These are phyloP conservation scores for Oxytorus armatus DNA, from an alignment of 2,888 invertebrate genomes.

Conservation along the genomic window DNA sequence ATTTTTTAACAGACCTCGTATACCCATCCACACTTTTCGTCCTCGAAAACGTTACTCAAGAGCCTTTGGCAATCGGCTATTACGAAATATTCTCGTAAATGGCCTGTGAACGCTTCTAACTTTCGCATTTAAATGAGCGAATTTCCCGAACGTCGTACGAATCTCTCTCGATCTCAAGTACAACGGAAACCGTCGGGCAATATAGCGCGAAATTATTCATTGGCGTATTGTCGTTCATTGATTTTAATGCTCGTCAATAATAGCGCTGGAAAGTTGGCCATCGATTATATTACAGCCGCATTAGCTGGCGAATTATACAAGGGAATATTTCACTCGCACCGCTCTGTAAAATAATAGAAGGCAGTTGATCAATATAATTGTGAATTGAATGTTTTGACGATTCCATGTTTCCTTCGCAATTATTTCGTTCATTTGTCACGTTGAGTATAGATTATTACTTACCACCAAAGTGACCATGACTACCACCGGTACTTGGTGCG, in stretches of 20 bases:
- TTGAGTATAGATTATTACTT: background rate
- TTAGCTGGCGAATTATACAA: background rate
- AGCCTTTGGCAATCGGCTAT: too few species aligned
- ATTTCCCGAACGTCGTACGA: constrained; percentile 20
- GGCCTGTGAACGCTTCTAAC: too few species aligned
- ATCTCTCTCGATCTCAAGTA: constrained; percentile 1
- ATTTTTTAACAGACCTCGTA: too few species aligned
- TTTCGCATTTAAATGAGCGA: too few species aligned
- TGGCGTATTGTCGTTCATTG: constrained; percentile 1
- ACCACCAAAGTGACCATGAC: constrained; percentile 64
- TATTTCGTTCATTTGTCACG: constrained; percentile 38
- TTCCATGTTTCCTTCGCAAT: too few species aligned
- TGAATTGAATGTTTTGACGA: too few species aligned
- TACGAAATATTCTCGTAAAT: too few species aligned
- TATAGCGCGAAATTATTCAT: constrained; percentile 25
- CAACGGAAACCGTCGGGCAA: background rate
- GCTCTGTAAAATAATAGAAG: too few species aligned
- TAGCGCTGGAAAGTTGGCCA: constrained; percentile 41
- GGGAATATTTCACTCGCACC: background rate
- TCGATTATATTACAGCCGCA: constrained; percentile 9
- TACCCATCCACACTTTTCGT: too few species aligned
- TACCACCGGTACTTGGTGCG: constrained; percentile 82
- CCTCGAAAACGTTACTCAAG: too few species aligned
- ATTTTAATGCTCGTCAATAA: constrained; percentile 13
- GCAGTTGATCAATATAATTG: too few species aligned